Percentiles rank a stretch among this genome's conserved stretches.
Conservation (phyloP, 1,140 invertebrate genomes). For the Zelostemma sp. region DNA sequence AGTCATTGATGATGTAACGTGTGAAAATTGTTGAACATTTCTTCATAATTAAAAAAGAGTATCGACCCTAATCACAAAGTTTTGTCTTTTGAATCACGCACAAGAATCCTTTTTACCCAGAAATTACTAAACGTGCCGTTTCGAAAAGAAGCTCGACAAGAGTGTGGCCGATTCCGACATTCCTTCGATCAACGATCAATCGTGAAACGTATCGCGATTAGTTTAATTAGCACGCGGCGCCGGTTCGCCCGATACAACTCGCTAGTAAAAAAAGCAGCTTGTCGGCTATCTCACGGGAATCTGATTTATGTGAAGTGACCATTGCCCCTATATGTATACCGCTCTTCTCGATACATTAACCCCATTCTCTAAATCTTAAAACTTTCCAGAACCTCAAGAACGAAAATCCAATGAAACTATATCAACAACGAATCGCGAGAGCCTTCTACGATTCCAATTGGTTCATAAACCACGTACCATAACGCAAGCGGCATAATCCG, state of each 20-base stretch:
- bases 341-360: conserved; percentile 33
- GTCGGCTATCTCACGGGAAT: conserved; percentile 67
- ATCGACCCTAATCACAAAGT: too few relatives aligned
- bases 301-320: conserved; percentile 69
- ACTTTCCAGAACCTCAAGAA: too few relatives aligned
- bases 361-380: too few relatives aligned
- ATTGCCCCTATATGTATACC: conserved; percentile 48
- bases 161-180: conserved; percentile 42
- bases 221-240: conserved; percentile 70
- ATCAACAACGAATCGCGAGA: too few relatives aligned
- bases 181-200: conserved; percentile 69
- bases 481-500: conserved; percentile 31
- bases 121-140: too few relatives aligned
- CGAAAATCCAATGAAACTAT: too few relatives aligned
- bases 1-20: too few relatives aligned
- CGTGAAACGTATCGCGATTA: conserved; percentile 65
- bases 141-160: conserved; percentile 22
- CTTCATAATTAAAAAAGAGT: too few relatives aligned
- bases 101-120: too few relatives aligned
- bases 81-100: too few relatives aligned
- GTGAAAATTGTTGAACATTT: too few relatives aligned
- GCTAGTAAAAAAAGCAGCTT: conserved; percentile 61
- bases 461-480: conserved; percentile 34
- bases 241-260: conserved; percentile 67
- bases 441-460: conserved; percentile 27